phyloP scores from a whole-genome alignment of 2,797 vertebrate genomes.

The Microctenopoma stevenorrisi region DNA sequence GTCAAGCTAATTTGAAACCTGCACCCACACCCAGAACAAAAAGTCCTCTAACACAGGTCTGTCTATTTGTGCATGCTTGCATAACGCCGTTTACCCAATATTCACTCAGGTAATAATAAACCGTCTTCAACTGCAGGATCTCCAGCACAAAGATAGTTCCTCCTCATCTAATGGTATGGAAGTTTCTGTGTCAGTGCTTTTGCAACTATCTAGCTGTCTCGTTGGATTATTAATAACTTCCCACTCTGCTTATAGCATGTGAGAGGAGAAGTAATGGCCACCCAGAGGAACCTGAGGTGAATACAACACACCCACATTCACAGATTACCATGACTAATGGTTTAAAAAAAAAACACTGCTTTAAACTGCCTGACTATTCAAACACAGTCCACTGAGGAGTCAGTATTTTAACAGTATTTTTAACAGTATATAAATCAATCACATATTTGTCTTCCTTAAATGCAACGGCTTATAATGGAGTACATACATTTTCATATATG shows the following conservation, averaged over 20 bases:
- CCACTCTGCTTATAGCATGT: slow-evolving; percentile 49
- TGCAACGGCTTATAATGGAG: not conserved
- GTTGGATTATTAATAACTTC: slow-evolving; percentile 18
- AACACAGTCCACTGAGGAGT: not conserved
- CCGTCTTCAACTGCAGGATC: slow-evolving; percentile 42
- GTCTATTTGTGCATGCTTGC: slow-evolving; percentile 30
- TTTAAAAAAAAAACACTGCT: slow-evolving; percentile 17
- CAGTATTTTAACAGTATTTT: slow-evolving; percentile 7
- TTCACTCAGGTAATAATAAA: not conserved
- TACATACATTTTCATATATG: not conserved
- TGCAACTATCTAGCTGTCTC: not conserved
- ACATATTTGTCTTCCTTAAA: not conserved
- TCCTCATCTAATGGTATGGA: slow-evolving; percentile 63
- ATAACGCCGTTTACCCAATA: not conserved
- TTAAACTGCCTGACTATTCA: not conserved
- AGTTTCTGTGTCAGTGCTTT: not conserved
- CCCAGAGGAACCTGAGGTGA: slow-evolving; percentile 68
- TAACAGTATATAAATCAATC: slow-evolving; percentile 1
- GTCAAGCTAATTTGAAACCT: slow-evolving; percentile 30
- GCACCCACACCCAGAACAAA: slow-evolving; percentile 48
- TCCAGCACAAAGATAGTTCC: slow-evolving; percentile 21
- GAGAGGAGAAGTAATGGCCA: slow-evolving; percentile 65
- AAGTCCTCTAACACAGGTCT: slow-evolving; percentile 37
- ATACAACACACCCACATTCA: slow-evolving; percentile 15
- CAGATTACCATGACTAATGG: slow-evolving; percentile 16